Evolutionary conservation across 2,797 vertebrate genomes (phyloP).

Genomic region (Spinibarbus caldwelli): DNA sequence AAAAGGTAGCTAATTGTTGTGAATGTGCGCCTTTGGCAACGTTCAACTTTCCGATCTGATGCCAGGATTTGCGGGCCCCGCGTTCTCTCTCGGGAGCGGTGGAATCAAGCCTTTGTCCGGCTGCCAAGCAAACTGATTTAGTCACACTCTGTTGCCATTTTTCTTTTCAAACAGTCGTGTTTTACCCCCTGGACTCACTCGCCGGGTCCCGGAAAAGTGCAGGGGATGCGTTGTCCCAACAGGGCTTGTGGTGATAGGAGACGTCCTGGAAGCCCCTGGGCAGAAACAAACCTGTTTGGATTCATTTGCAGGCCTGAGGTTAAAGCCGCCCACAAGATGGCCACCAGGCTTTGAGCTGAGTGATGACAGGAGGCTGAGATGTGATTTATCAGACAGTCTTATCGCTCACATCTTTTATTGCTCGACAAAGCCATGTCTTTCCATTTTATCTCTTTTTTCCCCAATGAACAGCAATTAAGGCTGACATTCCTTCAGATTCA

Average conservation of each 20-base stretch:
- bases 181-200: slow-evolving; percentile 48
- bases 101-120: slow-evolving; percentile 67
- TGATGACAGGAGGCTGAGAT: slow-evolving; percentile 78
- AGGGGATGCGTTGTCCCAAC: slow-evolving; percentile 25
- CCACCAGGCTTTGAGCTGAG: slow-evolving; percentile 86
- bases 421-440: slow-evolving; percentile 65
- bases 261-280: slow-evolving; percentile 51
- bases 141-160: slow-evolving; percentile 71
- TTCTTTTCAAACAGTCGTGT: slow-evolving; percentile 70
- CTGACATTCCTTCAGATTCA: slow-evolving; percentile 51
- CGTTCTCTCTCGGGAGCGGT: slow-evolving; percentile 55
- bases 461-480: slow-evolving; percentile 51
- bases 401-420: slow-evolving; percentile 71
- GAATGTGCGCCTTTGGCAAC: slow-evolving; percentile 64
- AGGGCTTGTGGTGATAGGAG: slow-evolving; percentile 27
- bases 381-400: slow-evolving; percentile 85
- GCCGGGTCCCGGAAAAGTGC: slow-evolving; percentile 28
- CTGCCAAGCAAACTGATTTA: slow-evolving; percentile 78
- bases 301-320: slow-evolving; percentile 84
- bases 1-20: slow-evolving; percentile 65
- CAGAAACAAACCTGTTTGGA: slow-evolving; percentile 86
- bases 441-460: slow-evolving; percentile 83
- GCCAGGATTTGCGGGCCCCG: slow-evolving; percentile 59
- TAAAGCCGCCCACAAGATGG: slow-evolving; percentile 78
- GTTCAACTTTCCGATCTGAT: slow-evolving; percentile 61